phyloP scores from a whole-genome alignment of 2,113 vertebrate species.

The Antigone vipio region DNA sequence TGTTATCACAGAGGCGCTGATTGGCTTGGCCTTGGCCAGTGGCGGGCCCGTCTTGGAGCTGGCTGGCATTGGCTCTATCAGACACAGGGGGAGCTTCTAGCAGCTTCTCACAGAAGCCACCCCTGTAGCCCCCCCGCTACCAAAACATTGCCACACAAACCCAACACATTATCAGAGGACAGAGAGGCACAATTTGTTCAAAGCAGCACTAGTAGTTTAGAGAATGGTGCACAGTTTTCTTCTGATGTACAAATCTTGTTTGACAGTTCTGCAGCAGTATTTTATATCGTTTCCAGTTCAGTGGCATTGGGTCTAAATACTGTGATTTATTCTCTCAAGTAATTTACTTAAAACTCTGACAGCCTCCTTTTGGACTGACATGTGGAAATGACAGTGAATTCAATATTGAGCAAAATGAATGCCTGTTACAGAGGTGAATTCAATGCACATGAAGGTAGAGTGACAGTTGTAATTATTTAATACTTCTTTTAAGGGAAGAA shows the following conservation, averaged over 20 bases:
- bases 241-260: neutral
- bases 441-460: neutral
- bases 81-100: too few relatives aligned
- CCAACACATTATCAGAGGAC: neutral
- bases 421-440: neutral
- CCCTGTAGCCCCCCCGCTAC: too few relatives aligned
- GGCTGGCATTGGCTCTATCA: too few relatives aligned
- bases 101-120: too few relatives aligned
- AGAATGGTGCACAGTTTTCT: neutral
- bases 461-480: conserved; percentile 39
- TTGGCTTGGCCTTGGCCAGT: too few relatives aligned
- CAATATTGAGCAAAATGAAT: conserved; percentile 38
- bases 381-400: conserved; percentile 8
- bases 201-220: neutral
- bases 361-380: neutral
- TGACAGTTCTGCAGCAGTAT: neutral
- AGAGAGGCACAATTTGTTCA: neutral
- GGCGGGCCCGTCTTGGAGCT: too few relatives aligned
- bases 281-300: neutral
- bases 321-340: conserved; percentile 31
- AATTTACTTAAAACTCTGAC: conserved; percentile 17
- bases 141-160: too few relatives aligned
- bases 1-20: too few relatives aligned
- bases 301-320: neutral
- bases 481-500: neutral